Conservation (phyloP, 2,113 vertebrate genomes). For the Lampris incognitus region DNA sequence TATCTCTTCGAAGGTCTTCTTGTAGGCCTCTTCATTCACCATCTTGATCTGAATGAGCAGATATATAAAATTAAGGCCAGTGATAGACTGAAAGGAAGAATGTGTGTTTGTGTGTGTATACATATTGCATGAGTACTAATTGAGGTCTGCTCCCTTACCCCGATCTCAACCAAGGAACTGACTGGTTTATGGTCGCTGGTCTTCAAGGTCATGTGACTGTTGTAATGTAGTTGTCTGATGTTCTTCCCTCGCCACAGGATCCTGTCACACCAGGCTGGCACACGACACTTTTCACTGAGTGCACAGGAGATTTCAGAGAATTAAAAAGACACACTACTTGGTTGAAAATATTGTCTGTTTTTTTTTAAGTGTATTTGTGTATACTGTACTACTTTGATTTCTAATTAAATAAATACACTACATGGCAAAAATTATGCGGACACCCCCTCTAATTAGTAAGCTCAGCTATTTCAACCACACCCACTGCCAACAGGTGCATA, state of each 20-base stretch:
- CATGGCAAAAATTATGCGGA: too few species aligned
- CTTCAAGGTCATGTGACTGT: conserved; percentile 92
- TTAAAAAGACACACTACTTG: neutral
- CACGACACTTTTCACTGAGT: conserved; percentile 92
- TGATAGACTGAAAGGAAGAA: neutral
- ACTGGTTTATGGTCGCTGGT: conserved; percentile 98
- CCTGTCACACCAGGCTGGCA: conserved; percentile 96
- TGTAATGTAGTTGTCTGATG: conserved; percentile 88
- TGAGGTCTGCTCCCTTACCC: conserved; percentile 81
- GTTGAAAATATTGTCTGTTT: too few species aligned
- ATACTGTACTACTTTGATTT: too few species aligned
- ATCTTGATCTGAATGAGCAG: conserved; percentile 87
- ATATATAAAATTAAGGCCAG: conserved; percentile 7
- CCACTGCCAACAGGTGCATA: too few species aligned
- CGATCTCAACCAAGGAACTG: conserved; percentile 88
- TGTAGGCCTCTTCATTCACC: conserved; percentile 87
- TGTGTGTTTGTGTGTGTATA: too few species aligned
- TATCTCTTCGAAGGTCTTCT: conserved; percentile 92
- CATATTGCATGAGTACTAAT: neutral
- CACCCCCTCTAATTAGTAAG: too few species aligned
- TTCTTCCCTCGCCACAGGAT: conserved; percentile 93
- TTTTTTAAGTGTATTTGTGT: too few species aligned
- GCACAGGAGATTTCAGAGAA: conserved; percentile 3
- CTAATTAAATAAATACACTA: too few species aligned
- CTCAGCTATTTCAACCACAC: too few species aligned